phyloP scores from a whole-genome alignment of 2,113 vertebrate species.

The Tor tambroides region DNA sequence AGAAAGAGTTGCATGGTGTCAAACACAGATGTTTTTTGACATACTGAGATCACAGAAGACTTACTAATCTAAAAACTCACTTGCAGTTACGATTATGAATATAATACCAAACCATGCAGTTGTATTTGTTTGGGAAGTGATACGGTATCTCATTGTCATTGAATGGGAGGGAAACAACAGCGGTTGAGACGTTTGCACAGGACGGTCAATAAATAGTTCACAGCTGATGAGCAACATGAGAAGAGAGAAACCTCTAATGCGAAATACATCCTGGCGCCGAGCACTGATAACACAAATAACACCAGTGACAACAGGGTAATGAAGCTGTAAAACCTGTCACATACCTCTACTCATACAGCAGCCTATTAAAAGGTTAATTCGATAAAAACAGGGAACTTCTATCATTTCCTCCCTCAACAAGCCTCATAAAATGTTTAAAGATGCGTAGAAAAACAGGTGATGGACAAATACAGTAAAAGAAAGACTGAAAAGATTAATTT shows the following conservation, averaged over 20 bases:
- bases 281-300: slow-evolving; percentile 56
- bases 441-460: not conserved
- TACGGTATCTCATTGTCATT: not conserved
- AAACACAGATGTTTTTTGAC: not conserved
- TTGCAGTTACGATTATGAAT: not conserved
- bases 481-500: not conserved
- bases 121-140: not conserved
- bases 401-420: not conserved
- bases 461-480: not conserved
- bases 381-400: not conserved
- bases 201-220: slow-evolving; percentile 65
- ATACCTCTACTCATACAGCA: slow-evolving; percentile 39
- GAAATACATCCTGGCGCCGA: slow-evolving; percentile 68
- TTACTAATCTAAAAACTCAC: not conserved
- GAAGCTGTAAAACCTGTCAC: slow-evolving; percentile 51
- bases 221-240: slow-evolving; percentile 77
- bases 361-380: slow-evolving; percentile 31
- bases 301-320: slow-evolving; percentile 56
- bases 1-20: not conserved
- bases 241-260: slow-evolving; percentile 72
- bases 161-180: slow-evolving; percentile 51
- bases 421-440: not conserved
- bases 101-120: not conserved
- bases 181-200: slow-evolving; percentile 52
- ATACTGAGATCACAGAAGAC: not conserved